Conservation (phyloP, 2,888 invertebrate genomes). For the Eretmocerus hayati region DNA sequence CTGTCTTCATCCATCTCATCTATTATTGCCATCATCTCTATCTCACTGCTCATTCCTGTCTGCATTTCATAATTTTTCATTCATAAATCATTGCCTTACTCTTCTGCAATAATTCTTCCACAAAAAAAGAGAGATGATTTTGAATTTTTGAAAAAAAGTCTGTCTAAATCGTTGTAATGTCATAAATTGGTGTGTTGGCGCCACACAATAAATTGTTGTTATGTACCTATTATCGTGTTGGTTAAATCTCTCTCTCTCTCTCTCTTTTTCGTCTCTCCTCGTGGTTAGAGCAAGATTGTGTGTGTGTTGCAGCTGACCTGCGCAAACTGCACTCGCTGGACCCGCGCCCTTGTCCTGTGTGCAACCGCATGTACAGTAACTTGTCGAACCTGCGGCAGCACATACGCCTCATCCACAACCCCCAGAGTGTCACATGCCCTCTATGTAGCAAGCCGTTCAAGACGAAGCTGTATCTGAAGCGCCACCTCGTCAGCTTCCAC, state of each 20-base stretch:
- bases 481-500: constrained; percentile 56
- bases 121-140: too few relatives aligned
- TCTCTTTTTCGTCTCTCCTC: too few relatives aligned
- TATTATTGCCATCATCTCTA: too few relatives aligned
- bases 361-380: constrained; percentile 60
- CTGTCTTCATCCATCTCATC: too few relatives aligned
- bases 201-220: constrained; percentile 19
- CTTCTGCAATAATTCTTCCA: background rate
- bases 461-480: constrained; percentile 57
- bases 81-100: background rate
- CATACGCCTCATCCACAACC: constrained; percentile 60
- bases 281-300: constrained; percentile 31
- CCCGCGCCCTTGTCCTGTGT: constrained; percentile 57
- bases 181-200: too few relatives aligned
- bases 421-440: constrained; percentile 56
- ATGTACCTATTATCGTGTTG: constrained; percentile 23
- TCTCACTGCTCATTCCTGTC: too few relatives aligned
- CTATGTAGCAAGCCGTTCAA: constrained; percentile 59
- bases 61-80: too few relatives aligned
- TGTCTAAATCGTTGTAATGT: too few relatives aligned
- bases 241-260: too few relatives aligned
- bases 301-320: constrained; percentile 49
- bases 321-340: constrained; percentile 51
- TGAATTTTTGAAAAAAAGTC: too few relatives aligned
- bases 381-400: constrained; percentile 60